Conservation (phyloP, 2,888 invertebrate species). For the Tuberolachnus salignus region DNA sequence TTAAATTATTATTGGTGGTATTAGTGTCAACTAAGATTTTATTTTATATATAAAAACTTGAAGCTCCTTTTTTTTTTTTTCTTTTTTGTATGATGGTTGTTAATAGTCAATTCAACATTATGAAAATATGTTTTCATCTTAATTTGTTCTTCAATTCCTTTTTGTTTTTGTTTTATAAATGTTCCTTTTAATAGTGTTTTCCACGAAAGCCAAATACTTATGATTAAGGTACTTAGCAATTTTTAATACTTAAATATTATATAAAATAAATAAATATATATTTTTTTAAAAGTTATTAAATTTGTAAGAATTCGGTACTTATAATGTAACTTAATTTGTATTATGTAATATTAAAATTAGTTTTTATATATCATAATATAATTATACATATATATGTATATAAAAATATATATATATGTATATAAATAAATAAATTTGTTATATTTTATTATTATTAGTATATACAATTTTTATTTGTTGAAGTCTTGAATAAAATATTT, state of each 20-base stretch:
- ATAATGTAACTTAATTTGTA: conserved; percentile 23
- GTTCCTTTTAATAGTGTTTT: conserved; percentile 48
- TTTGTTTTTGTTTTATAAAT: conserved; percentile 24
- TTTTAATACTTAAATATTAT: neutral
- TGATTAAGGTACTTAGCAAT: conserved; percentile 16
- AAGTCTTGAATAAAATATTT: conserved; percentile 15
- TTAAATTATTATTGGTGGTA: neutral
- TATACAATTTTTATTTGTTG: conserved; percentile 13
- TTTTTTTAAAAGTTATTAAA: conserved; percentile 7
- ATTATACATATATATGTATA: neutral
- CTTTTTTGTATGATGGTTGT: conserved; percentile 8
- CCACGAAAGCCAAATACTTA: conserved; percentile 30
- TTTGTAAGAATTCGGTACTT: conserved; percentile 7
- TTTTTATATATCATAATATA: neutral
- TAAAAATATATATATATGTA: no score
- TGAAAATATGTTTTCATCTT: conserved; percentile 11
- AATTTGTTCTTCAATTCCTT: neutral
- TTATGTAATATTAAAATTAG: conserved; percentile 11
- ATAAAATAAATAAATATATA: conserved; percentile 7
- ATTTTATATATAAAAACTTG: neutral
- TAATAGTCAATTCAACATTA: conserved; percentile 7
- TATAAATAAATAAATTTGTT: conserved; percentile 1
- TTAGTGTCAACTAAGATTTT: conserved; percentile 2
- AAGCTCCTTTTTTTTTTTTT: conserved; percentile 6
- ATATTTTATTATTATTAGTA: conserved; percentile 1